Evolutionary conservation across 2,888 invertebrate species (phyloP), one percentile per base, ranked within the genome.

Genomic region (Lathronympha strigana): DNA sequence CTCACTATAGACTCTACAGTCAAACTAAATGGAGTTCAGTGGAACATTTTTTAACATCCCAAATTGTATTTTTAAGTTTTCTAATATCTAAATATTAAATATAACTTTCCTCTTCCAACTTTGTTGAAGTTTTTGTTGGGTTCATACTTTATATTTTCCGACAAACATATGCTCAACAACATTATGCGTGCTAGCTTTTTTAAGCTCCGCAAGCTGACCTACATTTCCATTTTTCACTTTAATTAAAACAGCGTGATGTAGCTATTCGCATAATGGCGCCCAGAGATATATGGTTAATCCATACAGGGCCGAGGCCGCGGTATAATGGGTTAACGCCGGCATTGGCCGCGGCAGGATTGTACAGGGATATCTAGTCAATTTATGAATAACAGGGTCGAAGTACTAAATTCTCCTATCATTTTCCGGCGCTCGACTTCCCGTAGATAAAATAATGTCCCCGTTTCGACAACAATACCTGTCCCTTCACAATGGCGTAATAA

Each of bases 401-500:
- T 40, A 40, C 25, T 54, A 54, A 40, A 54, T 38, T 40, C 38
- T 40, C 57, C 43, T 13, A 49, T 23, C 33, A 47, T 23, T 47
- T 49, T 21, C 47, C 38, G 50, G 50, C 45, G 19, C 49, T 11
- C 45, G 17, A 40, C 50, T 15, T 57, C 40, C 57, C 25, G 57
- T 36, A 55, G 47, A 55, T 47, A 38, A 63, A 63, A 50, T 55
- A 63, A 63, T 40, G 49, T 63, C 31, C 38, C 53, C 47, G 38
- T 61, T 54, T 45, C 38, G 60, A 54, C 61, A 61, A 66, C 66
- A 66, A 66, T 66, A 66, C 66, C 66, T 54, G 61, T 61, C 66
- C 66, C 54, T 66, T 58, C 40, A 53, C 61, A 49, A 33, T 53
- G 38, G 38, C 47, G 49, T 60, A 49, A 66, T 61, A 66, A 66